These are phyloP conservation scores for Hystrix brachyura DNA, from an alignment of 2,113 vertebrate species.

Conservation along the genomic window DNA sequence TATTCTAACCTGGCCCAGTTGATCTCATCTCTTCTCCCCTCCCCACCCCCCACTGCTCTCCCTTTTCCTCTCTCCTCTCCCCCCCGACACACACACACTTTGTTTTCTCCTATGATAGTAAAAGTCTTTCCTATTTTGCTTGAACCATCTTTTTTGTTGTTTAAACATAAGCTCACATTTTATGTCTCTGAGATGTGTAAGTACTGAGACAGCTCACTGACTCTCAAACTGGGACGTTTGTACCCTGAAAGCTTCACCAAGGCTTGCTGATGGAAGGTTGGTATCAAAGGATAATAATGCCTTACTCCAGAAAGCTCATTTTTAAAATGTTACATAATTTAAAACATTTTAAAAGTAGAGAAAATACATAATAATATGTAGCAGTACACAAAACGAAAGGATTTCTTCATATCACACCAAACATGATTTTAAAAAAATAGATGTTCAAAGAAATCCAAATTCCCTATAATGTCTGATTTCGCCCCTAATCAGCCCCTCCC, in stretches of 20 bases:
- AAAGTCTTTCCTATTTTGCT: slow-evolving; percentile 37
- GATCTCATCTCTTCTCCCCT: neutral
- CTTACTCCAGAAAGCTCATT: slow-evolving; percentile 37
- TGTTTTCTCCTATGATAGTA: neutral
- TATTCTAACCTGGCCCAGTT: neutral
- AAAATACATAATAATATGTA: neutral
- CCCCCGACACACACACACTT: neutral
- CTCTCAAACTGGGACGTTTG: neutral
- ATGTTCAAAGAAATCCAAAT: slow-evolving; percentile 32
- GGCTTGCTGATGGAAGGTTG: neutral
- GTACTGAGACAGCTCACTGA: neutral
- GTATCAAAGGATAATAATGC: neutral
- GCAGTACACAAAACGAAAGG: neutral
- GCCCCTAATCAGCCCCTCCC: neutral
- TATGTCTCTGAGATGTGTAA: neutral
- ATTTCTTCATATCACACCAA: neutral
- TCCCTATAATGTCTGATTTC: neutral
- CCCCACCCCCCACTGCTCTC: neutral
- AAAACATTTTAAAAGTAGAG: slow-evolving; percentile 34
- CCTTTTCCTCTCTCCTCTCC: neutral
- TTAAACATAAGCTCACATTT: neutral
- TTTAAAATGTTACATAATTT: slow-evolving; percentile 55
- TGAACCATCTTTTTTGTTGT: neutral
- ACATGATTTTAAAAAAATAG: neutral
- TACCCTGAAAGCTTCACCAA: neutral